These are phyloP conservation scores for Lophotis ruficrista DNA, from an alignment of 2,113 vertebrate species.

Conservation along the genomic window DNA sequence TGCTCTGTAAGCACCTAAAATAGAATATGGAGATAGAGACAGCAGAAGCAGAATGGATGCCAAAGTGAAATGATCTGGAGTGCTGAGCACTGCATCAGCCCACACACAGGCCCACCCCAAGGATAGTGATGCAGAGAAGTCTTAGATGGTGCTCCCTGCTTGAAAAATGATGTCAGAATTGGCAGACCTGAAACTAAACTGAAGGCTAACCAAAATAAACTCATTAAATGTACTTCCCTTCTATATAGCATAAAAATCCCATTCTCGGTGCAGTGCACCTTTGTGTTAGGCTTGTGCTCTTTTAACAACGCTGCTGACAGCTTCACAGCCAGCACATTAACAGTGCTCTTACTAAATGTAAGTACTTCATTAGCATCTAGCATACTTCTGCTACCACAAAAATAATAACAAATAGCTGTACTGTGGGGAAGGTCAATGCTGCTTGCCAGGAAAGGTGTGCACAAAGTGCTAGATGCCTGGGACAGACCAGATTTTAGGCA, in stretches of 20 bases:
- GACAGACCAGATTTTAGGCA: neutral
- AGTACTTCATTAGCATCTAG: slow-evolving; percentile 43
- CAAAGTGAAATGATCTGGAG: slow-evolving; percentile 67
- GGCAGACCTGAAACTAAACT: slow-evolving; percentile 1
- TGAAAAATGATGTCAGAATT: slow-evolving; percentile 66
- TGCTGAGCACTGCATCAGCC: slow-evolving; percentile 61
- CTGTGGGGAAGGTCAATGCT: neutral
- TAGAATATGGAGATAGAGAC: slow-evolving; percentile 59
- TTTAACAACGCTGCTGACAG: neutral
- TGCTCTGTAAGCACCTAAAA: slow-evolving; percentile 56
- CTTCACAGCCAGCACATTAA: slow-evolving; percentile 3
- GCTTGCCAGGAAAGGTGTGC: slow-evolving; percentile 43
- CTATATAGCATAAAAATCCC: neutral
- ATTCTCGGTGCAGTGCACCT: neutral
- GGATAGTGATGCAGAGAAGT: slow-evolving; percentile 53
- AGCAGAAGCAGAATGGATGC: slow-evolving; percentile 60
- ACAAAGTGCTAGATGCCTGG: neutral
- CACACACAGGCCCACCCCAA: slow-evolving; percentile 55
- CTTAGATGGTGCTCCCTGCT: slow-evolving; percentile 61
- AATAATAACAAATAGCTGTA: slow-evolving; percentile 49
- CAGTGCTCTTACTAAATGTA: slow-evolving; percentile 49
- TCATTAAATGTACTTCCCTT: slow-evolving; percentile 33
- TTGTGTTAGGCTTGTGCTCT: slow-evolving; percentile 24
- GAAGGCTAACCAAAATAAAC: slow-evolving; percentile 61
- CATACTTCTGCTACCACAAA: slow-evolving; percentile 30